Conservation (phyloP, 2,888 invertebrate species). For the Neria commutata region DNA sequence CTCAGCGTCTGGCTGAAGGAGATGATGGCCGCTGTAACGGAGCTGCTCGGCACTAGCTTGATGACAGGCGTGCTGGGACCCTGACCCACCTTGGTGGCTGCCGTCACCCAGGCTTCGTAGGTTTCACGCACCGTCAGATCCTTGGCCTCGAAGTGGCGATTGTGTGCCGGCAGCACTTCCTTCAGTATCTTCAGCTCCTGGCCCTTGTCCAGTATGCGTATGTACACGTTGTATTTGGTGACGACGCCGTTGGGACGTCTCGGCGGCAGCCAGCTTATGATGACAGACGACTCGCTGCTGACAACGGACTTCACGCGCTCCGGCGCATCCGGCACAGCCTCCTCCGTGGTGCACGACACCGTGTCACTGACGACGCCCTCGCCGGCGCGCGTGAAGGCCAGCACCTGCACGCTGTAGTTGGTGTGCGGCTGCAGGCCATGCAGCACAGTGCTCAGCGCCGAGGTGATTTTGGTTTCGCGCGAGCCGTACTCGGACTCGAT, state of each 20-base stretch:
- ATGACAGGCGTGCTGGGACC: constrained; percentile 67
- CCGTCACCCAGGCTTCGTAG: constrained; percentile 70
- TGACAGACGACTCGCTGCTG: constrained; percentile 66
- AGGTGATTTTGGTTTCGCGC: constrained; percentile 65
- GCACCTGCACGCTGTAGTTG: constrained; percentile 70
- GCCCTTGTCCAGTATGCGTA: constrained; percentile 65
- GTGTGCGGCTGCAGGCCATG: constrained; percentile 68
- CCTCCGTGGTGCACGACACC: constrained; percentile 67
- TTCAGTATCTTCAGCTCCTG: constrained; percentile 64
- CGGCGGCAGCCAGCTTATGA: constrained; percentile 72
- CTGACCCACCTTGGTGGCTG: constrained; percentile 68
- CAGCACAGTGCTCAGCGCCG: constrained; percentile 65
- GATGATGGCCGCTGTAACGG: constrained; percentile 66
- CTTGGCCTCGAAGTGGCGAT: constrained; percentile 64
- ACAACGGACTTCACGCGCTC: constrained; percentile 69
- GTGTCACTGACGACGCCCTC: constrained; percentile 67
- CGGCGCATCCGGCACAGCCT: constrained; percentile 69
- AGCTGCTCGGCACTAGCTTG: constrained; percentile 63
- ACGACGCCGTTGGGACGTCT: constrained; percentile 68
- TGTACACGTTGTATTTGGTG: constrained; percentile 69
- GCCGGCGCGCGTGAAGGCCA: constrained; percentile 69
- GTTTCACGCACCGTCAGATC: constrained; percentile 65
- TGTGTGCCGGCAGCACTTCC: constrained; percentile 62
- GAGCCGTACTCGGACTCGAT: constrained; percentile 55
- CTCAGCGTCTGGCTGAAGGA: constrained; percentile 66